Evolutionary conservation across 2,888 invertebrate species (phyloP).

Genomic region (Oscheius sp.): DNA sequence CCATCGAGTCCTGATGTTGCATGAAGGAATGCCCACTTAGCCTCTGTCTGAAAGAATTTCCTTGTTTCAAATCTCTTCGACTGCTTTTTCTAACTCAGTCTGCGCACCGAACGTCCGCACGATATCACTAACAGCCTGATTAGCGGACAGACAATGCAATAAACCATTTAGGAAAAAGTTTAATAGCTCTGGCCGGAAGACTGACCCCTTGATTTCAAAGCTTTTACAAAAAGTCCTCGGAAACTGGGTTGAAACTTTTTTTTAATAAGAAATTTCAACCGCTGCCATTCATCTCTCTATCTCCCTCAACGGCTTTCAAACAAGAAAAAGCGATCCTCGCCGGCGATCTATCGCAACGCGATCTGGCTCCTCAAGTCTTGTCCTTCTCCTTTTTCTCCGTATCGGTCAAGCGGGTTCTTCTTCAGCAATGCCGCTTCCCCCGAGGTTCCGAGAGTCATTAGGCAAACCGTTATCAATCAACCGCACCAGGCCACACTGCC

Average conservation of each 20-base stretch:
- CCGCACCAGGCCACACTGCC: slow-evolving; percentile 22
- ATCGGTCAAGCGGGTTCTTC: slow-evolving; percentile 37
- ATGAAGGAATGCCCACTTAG: slow-evolving; percentile 20
- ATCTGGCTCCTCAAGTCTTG: slow-evolving; percentile 32
- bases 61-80: background rate
- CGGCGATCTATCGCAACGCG: slow-evolving; percentile 27
- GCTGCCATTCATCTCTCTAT: slow-evolving; percentile 29
- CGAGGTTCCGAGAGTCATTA: slow-evolving; percentile 38
- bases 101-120: background rate
- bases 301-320: slow-evolving; percentile 19
- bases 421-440: slow-evolving; percentile 18
- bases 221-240: slow-evolving; percentile 4
- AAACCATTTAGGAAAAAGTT: too few relatives aligned
- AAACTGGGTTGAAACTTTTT: slow-evolving; percentile 8
- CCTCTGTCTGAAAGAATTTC: slow-evolving; percentile 18
- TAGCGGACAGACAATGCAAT: background rate
- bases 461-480: slow-evolving; percentile 37
- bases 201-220: background rate
- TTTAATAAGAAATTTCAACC: background rate
- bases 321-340: slow-evolving; percentile 4
- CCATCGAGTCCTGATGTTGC: slow-evolving; percentile 29
- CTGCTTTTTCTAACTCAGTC: background rate
- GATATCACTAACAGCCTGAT: slow-evolving; percentile 4
- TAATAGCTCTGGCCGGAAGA: too few relatives aligned
- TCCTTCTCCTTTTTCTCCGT: slow-evolving; percentile 14